Evolutionary conservation across 2,797 vertebrate species (phyloP).

Genomic region (Propithecus deckenii): DNA sequence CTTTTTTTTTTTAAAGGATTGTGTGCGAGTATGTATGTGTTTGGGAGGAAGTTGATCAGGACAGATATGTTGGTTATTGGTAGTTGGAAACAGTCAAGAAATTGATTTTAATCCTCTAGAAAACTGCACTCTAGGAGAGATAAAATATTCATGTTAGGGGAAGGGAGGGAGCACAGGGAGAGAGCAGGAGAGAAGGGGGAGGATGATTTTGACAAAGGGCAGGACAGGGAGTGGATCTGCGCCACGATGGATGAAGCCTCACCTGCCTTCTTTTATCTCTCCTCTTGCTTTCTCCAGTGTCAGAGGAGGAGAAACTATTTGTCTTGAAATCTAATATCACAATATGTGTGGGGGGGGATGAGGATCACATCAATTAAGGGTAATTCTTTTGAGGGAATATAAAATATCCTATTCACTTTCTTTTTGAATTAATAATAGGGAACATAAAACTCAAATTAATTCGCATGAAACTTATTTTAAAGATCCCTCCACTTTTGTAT

Average conservation of each 20-base stretch:
- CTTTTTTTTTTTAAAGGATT: background rate
- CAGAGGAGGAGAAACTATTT: background rate
- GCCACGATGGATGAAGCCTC: background rate
- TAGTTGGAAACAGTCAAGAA: background rate
- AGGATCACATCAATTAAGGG: background rate
- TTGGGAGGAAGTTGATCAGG: background rate
- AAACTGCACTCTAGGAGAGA: background rate
- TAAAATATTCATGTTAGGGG: background rate
- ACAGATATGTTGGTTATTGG: background rate
- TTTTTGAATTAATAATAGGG: background rate
- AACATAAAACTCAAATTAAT: background rate
- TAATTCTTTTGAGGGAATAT: background rate
- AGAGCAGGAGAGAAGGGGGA: too few relatives aligned
- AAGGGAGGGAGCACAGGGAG: background rate
- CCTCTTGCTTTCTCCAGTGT: background rate
- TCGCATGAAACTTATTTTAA: background rate
- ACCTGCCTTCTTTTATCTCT: background rate
- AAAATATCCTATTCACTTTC: background rate
- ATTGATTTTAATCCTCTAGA: background rate
- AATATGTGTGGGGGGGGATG: accelerated
- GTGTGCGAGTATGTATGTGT: background rate
- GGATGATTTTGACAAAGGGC: background rate
- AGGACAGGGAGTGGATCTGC: background rate
- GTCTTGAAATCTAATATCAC: background rate
- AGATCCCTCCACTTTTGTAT: background rate